Base-by-base conservation (phyloP, 2,888 invertebrate genomes). In the Exephanes ischioxanthus region DNA sequence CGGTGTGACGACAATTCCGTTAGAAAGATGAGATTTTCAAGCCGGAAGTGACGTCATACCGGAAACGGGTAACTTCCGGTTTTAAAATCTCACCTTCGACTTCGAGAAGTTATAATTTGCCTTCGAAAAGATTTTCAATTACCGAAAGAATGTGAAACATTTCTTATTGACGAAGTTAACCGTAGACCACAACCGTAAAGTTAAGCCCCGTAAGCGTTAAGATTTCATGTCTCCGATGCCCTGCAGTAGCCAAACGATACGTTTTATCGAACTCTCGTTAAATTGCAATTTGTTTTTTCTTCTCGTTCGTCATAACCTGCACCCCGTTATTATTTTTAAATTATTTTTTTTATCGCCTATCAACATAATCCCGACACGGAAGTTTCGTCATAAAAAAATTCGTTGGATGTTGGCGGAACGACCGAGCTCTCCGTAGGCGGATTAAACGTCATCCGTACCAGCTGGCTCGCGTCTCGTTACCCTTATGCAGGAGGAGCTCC, bases 361-460 rank as follows among this genome's bases (percentile, higher is more conserved):
- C 3, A 37, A 19, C 33, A 45, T 45, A 58, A 37, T 16, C 45
- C 26, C n/a, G 58, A 45, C 55, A 22, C 16, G 41, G 30, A 45
- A 51, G n/a, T 26, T 19, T 30, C 16, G 16, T 41, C 41, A 58
- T 73, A 45, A 45, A 73, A 58, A 73, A 58, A 61, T 73, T 30
- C 41, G 41, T 41, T 61, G 45, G 58, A 19, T 19, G 48, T 30
- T 19, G 53, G 4, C n/a, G 33, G 30, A 16, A 70, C 30, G 48
- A 16, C 33, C 2, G 30, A 4, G 37, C n/a, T 22, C 26, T n/a
- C 16, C 51, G 26, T 51, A 26, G 55, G 71, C 71, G n/a, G 70
- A 70, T 70, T 51, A 71, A 45, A 14, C 72, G 22, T 72, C 55
- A 41, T 72, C 41, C 72, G 33, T 30, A 55, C 11, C 55, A 37